Evolutionary conservation across 1,140 invertebrate genomes (phyloP), one percentile per base, ranked within the genome.

Genomic region (Hyles euphorbiae): DNA sequence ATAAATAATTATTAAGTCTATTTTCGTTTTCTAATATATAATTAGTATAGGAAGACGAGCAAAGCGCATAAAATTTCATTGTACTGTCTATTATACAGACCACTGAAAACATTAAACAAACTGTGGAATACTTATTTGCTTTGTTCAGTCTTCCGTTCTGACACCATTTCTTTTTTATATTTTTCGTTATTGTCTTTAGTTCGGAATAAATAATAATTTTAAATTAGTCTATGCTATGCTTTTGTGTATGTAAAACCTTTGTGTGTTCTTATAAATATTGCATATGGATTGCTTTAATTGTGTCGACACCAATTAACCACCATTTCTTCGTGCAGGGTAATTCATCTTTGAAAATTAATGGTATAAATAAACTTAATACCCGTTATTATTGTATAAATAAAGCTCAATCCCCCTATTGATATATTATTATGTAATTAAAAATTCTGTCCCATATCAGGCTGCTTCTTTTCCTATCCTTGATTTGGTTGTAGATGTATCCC

Each of bases 311-410:
- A 63, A 40, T 40, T 40, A 40, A 40, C 36, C 22, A 22, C 22
- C 36, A 83, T 81, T 85, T 83, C 78, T 86, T 83, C 83, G 85
- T 88, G 85, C 85, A 88, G 85, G 85, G 85, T 88, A 79, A 67
- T 61, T 68, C 65, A 69, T 40, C 36, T 40, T 46, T 68, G 65
- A 56, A 69, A 72, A 67, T 68, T 70, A 67, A 64, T 45, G 40
- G 44, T 56, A 59, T 61, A 49, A 44, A 55, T 58, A 43, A 56
- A 56, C 47, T 40, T 60, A 53, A 57, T 56, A 43, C 56, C 50
- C 57, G 60, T 65, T 71, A 58, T 59, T 67, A 64, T 60, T 56
- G 59, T 67, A 59, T 56, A 53, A 40, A 60, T 67, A 74, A 65
- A 63, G 65, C 71, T 71, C 69, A 72, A 76, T 68, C 53, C 69